These are phyloP conservation scores for Bombus sibiricus DNA, from an alignment of 1,140 invertebrate genomes.

Conservation along the genomic window DNA sequence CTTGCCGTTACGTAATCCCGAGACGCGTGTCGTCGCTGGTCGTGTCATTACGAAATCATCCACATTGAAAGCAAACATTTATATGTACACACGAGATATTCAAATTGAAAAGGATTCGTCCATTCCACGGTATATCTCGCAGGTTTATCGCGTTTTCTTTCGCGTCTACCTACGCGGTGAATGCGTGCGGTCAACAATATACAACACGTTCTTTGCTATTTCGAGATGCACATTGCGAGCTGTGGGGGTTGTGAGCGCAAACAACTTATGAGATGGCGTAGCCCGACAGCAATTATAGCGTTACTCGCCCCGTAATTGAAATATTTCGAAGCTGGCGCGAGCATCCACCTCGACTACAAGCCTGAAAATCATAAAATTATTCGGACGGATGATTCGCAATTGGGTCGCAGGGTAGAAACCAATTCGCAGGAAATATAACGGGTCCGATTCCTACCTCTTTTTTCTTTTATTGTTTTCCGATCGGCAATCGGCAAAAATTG, in stretches of 20 bases:
- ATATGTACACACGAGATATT: background rate
- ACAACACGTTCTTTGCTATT: constrained; percentile 28
- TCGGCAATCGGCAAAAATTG: background rate
- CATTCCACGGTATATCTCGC: background rate
- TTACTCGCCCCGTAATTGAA: constrained; percentile 73
- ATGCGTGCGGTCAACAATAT: background rate
- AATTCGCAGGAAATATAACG: background rate
- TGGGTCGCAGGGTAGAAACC: background rate
- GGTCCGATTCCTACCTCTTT: too few relatives aligned
- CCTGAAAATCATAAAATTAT: constrained; percentile 76
- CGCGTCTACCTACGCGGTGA: background rate
- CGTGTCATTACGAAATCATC: background rate
- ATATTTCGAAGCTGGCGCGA: constrained; percentile 72
- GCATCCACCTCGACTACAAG: constrained; percentile 68
- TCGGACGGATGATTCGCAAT: constrained; percentile 36
- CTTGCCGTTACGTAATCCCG: background rate
- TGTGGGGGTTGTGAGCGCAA: constrained; percentile 43
- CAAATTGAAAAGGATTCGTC: background rate
- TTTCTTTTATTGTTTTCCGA: background rate
- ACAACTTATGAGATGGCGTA: constrained; percentile 64
- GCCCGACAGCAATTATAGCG: constrained; percentile 66
- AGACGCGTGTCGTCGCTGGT: background rate
- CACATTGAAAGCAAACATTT: background rate
- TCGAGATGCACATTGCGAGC: background rate
- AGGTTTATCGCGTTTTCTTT: constrained; percentile 26